Evolutionary conservation across 2,797 vertebrate species (phyloP).

Genomic region (Eurystomus glaucurus): DNA sequence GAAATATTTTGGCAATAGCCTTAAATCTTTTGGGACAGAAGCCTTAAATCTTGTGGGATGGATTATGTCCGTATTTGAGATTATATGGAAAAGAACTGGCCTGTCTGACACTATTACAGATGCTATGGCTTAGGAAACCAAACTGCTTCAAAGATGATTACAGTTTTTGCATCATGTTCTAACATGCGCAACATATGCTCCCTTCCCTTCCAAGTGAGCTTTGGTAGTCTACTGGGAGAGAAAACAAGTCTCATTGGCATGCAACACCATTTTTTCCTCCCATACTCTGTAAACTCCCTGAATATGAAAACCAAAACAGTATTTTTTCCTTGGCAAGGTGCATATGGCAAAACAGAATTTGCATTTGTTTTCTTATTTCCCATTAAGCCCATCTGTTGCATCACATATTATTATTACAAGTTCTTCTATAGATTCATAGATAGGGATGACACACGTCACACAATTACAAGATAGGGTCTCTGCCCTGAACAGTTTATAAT

Average conservation of each 20-base stretch:
- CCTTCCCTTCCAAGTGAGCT: not conserved
- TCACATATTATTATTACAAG: not conserved
- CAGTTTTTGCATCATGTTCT: conserved; percentile 3
- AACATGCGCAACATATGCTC: not conserved
- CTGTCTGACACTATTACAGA: not conserved
- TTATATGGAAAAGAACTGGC: not conserved
- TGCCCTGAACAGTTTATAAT: conserved; percentile 29
- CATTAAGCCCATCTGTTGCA: conserved; percentile 29
- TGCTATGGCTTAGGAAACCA: not conserved
- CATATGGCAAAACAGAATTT: not conserved
- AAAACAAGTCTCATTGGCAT: not conserved
- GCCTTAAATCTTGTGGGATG: not conserved
- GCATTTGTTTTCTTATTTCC: conserved; percentile 39
- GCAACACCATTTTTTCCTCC: not conserved
- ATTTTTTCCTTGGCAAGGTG: not conserved
- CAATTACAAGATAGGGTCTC: conserved; percentile 46
- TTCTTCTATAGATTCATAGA: not conserved
- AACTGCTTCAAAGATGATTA: not conserved
- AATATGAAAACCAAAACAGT: not conserved
- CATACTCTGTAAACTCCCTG: not conserved
- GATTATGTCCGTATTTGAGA: not conserved
- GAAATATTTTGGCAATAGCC: not conserved
- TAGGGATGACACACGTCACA: conserved; percentile 8
- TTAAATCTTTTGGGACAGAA: not conserved
- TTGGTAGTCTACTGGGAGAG: not conserved